phyloP scores from a whole-genome alignment of 2,113 vertebrate species.

The Balaeniceps rex region DNA sequence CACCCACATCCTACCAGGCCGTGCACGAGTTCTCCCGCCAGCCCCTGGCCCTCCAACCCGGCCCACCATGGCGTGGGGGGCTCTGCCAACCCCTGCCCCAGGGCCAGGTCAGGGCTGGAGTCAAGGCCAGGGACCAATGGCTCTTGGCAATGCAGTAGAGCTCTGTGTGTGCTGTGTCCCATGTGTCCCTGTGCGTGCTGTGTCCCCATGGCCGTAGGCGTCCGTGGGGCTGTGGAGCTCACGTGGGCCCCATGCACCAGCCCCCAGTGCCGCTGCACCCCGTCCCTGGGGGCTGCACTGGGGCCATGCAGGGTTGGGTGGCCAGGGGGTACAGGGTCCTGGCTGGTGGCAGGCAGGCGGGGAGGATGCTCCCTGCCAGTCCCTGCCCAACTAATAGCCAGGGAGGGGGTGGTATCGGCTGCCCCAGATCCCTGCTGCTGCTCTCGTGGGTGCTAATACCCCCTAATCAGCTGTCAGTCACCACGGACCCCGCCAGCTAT shows the following conservation, averaged over 20 bases:
- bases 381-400: background rate
- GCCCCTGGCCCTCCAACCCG: rapidly evolving
- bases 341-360: background rate
- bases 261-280: rapidly evolving
- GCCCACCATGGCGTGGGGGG: rapidly evolving
- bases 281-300: background rate
- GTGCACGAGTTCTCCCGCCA: slow-evolving; percentile 70
- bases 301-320: background rate
- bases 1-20: slow-evolving; percentile 7
- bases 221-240: rapidly evolving
- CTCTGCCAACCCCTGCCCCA: rapidly evolving
- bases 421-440: background rate
- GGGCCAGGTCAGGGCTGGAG: background rate
- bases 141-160: background rate
- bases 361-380: background rate
- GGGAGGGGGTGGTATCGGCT: background rate
- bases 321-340: background rate
- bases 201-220: rapidly evolving
- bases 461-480: slow-evolving; percentile 49
- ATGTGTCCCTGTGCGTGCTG: too few relatives aligned
- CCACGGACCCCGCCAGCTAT: background rate
- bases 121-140: rapidly evolving
- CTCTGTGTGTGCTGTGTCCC: background rate
- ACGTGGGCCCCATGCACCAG: rapidly evolving
- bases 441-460: slow-evolving; percentile 3